phyloP scores from a whole-genome alignment of 2,113 vertebrate species.

The Periophthalmodon schlosseri region DNA sequence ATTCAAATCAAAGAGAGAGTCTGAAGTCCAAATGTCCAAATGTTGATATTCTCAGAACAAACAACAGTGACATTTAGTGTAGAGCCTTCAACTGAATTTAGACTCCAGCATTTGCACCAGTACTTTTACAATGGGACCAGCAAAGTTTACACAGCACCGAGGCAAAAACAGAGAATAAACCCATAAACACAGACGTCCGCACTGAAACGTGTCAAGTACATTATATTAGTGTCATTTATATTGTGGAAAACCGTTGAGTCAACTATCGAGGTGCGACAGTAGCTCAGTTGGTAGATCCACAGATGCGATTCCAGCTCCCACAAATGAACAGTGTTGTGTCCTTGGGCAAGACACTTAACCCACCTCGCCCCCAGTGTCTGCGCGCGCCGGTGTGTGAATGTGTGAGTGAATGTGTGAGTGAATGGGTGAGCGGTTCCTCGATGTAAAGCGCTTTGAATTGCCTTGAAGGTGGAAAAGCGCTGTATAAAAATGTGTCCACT shows the following conservation, averaged over 20 bases:
- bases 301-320: too few relatives aligned
- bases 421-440: too few relatives aligned
- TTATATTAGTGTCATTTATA: background rate
- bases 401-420: too few relatives aligned
- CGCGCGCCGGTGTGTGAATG: too few relatives aligned
- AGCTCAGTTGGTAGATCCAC: too few relatives aligned
- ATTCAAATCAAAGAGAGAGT: conserved; percentile 12
- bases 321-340: too few relatives aligned
- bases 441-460: too few relatives aligned
- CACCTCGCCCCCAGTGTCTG: too few relatives aligned
- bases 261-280: background rate
- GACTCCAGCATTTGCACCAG: conserved; percentile 3
- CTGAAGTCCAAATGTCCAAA: conserved; percentile 3
- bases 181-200: background rate
- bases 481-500: too few relatives aligned
- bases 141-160: conserved; percentile 2
- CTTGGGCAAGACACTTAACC: too few relatives aligned
- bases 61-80: conserved; percentile 28
- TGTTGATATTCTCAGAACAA: conserved; percentile 32
- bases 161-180: background rate
- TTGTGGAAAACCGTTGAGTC: background rate
- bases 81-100: conserved; percentile 12
- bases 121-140: background rate
- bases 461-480: too few relatives aligned
- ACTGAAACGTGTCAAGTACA: background rate